Base-by-base conservation (phyloP, 2,888 invertebrate species). In the Harpalus rubripes region DNA sequence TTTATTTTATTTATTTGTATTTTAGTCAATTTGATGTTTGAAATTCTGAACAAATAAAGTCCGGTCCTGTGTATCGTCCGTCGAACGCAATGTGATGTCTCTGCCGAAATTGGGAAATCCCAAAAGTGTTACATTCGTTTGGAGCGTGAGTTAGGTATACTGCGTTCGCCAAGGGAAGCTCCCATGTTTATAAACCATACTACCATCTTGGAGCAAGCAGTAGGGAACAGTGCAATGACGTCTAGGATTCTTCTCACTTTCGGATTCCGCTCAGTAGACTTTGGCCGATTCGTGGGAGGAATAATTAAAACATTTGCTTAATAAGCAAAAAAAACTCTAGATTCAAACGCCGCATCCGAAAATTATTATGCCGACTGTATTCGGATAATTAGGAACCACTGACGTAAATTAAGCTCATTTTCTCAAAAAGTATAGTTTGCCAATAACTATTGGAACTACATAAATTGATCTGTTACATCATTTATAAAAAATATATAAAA, bases 151-250 rank as follows among this genome's bases (percentile, higher is more conserved):
- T 44, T 52, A 52, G 81, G 65, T 65, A 52, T 52, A 32, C 44
- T 52, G 18, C 61, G 63, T 81, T 81, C 63, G 44, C 16, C 80
- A 81, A 78, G 86, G 72, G 44, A 72, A 72, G 44, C 7, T 41
- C 72, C 72, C 44, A 18, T 72, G 87, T 88, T 89, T 88, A 88
- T 89, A 89, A 89, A 72, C 72, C 44, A 72, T 41, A 44, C 41
- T 72, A 72, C 44, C 16, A 26, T 52, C 44, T 52, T 32, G 65
- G 32, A 22, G 7, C 16, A 15, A 6, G 59, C 18, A 63, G 7
- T 7, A 15, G 32, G 59, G 59, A 63, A 15, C 65, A 65, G 65
- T 65, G 15, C 32, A 65, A 7, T 65, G 65, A 65, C 65, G 32
- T 65, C 16, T 59, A 59, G 59, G 59, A 59, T 7, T 12, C 44